phyloP scores from a whole-genome alignment of 2,113 vertebrate genomes.

The Xiphophorus couchianus region DNA sequence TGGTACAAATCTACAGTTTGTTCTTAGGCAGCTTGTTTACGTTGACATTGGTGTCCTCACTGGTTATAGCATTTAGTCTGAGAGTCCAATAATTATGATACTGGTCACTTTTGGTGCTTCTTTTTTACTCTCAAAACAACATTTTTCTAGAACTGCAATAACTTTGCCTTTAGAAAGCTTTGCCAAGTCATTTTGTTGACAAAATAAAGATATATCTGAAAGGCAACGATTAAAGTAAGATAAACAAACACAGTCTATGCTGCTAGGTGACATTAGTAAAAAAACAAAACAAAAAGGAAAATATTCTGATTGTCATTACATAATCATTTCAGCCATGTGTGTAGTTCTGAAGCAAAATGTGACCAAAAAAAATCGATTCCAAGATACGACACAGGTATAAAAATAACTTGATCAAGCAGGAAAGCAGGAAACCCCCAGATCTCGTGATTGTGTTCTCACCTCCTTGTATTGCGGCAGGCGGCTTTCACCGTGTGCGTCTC shows the following conservation, averaged over 20 bases:
- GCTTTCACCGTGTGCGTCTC: slow-evolving; percentile 60
- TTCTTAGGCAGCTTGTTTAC: no score
- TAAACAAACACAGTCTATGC: no score
- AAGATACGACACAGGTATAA: slow-evolving; percentile 8
- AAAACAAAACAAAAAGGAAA: no score
- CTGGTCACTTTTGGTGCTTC: no score
- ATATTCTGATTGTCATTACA: neutral
- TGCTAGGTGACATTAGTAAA: no score
- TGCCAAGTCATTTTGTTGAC: neutral
- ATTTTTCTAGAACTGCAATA: no score
- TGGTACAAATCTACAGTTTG: no score
- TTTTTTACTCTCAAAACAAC: neutral
- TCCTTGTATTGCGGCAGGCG: slow-evolving; percentile 72
- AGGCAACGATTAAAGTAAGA: neutral
- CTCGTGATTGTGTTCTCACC: slow-evolving; percentile 50
- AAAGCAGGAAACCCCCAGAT: slow-evolving; percentile 45
- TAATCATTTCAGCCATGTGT: neutral
- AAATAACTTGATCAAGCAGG: slow-evolving; percentile 44
- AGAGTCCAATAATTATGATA: no score
- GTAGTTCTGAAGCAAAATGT: neutral
- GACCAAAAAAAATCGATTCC: neutral
- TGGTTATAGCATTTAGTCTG: no score
- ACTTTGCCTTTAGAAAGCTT: no score
- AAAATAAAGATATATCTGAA: neutral
- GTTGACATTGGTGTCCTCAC: no score